These are phyloP conservation scores for Crax fasciolata DNA, from an alignment of 2,797 vertebrate genomes.

Conservation along the genomic window DNA sequence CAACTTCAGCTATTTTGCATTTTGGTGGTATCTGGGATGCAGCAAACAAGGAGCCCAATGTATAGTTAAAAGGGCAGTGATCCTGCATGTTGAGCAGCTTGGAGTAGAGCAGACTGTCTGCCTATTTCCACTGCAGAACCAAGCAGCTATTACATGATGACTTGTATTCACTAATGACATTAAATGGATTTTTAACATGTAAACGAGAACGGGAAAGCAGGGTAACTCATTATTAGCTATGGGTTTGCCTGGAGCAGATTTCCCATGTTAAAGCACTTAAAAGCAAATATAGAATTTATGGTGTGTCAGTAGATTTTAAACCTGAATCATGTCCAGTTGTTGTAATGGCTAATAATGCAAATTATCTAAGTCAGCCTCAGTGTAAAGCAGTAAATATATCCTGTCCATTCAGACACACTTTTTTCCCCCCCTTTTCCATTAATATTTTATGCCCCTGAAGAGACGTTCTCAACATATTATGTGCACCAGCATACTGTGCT, in stretches of 20 bases:
- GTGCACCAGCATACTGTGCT: constrained; percentile 33
- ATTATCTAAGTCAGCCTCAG: constrained; percentile 30
- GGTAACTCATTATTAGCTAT: neutral
- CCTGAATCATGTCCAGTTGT: constrained; percentile 29
- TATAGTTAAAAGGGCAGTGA: neutral
- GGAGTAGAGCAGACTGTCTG: neutral
- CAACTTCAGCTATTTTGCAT: neutral
- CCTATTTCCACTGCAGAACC: neutral
- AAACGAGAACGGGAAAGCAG: neutral
- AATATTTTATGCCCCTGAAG: constrained; percentile 53
- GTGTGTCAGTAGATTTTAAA: constrained; percentile 35
- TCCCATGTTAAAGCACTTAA: constrained; percentile 49
- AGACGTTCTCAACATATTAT: constrained; percentile 53
- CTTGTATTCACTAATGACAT: constrained; percentile 37
- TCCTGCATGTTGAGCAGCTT: neutral
- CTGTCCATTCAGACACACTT: neutral
- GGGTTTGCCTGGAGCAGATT: constrained; percentile 36
- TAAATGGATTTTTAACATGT: constrained; percentile 55
- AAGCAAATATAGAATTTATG: constrained; percentile 64
- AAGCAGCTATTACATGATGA: neutral
- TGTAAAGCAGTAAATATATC: constrained; percentile 24
- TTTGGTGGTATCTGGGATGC: neutral
- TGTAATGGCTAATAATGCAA: constrained; percentile 56
- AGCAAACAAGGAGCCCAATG: neutral
- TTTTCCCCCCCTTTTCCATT: neutral